Base-by-base conservation (phyloP, 2,888 invertebrate genomes). In the Dryomyza anilis region DNA sequence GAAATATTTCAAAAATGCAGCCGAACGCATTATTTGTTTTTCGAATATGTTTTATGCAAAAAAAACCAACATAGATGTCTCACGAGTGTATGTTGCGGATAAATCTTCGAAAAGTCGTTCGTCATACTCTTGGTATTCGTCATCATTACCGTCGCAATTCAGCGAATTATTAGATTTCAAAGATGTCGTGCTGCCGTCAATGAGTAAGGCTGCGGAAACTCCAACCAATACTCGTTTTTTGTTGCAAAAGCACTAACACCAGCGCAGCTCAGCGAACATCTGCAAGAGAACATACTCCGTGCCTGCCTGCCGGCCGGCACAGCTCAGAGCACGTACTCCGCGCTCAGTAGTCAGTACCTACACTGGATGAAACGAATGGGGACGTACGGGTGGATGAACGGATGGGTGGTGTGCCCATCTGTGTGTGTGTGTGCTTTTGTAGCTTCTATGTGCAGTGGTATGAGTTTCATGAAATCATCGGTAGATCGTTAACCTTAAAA, bases 401-500 rank as follows among this genome's bases (percentile, higher is more conserved):
- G n/a, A n/a, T n/a, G n/a, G n/a, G n/a, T n/a, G n/a, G n/a, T n/a
- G n/a, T n/a, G n/a, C n/a, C n/a, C 50, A 33, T 30, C 19, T n/a
- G 30, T 55, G 36, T 55, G 21, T 19, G 36, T 61, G 21, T 55
- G n/a, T 21, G 36, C 19, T 16, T 8, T 16, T 45, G 45, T 33
- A n/a, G 45, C 3, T 2, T 48, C 7, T 23, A 25, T 7, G 23
- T 56, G 27, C 30, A 30, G 30, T 25, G 45, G 56, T 36, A 19
- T 63, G 25, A 23, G 56, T 46, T 14, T 57, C 63, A 67, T 65
- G 66, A 68, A 68, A 66, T 69, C 67, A 67, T 66, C 60, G 48
- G 60, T 63, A 65, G 81, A 81, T 81, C 81, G 81, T 81, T 81
- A 80, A 81, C 81, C 82, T 80, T 78, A 77, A 78, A 76, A n/a